A percentile compares a stretch with the other conserved stretches of the same genome.
Conservation (phyloP, 2,113 vertebrate species). For the Corythoichthys intestinalis region DNA sequence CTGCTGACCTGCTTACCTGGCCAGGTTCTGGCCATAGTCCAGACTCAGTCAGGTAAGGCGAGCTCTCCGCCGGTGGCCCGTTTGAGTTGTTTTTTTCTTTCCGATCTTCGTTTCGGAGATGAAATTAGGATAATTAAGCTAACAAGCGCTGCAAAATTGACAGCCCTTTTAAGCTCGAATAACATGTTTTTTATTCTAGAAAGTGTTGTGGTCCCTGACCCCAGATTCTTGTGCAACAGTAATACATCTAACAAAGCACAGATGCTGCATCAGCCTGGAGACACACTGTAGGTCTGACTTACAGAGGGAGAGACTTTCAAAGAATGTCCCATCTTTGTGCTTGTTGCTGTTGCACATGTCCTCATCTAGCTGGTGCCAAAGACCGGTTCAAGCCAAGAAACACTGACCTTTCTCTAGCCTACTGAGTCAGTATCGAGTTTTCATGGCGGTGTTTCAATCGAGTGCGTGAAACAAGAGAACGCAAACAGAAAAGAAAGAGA, state of each 20-base stretch:
- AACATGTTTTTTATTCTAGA: constrained; percentile 56
- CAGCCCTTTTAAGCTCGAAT: constrained; percentile 62
- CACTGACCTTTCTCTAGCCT: constrained; percentile 37
- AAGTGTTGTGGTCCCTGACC: constrained; percentile 61
- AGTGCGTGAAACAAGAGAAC: constrained; percentile 34
- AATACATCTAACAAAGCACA: constrained; percentile 68
- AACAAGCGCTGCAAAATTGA: constrained; percentile 39
- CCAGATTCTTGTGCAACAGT: constrained; percentile 63
- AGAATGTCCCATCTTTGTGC: constrained; percentile 39
- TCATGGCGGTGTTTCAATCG: constrained; percentile 39
- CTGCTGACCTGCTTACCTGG: constrained; percentile 55
- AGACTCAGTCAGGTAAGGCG: constrained; percentile 22
- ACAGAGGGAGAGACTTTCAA: constrained; percentile 34
- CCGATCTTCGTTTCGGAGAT: constrained; percentile 44
- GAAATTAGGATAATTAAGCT: constrained; percentile 36
- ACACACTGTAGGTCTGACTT: constrained; percentile 48
- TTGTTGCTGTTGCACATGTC: constrained; percentile 15
- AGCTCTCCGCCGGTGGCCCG: constrained; percentile 25
- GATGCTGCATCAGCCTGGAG: constrained; percentile 64
- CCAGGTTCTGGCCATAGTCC: constrained; percentile 32
- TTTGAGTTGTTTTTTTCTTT: constrained; percentile 47
- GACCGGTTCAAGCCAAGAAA: constrained; percentile 6
- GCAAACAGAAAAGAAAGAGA: constrained; percentile 30
- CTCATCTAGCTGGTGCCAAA: constrained; percentile 17
- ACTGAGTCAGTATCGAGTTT: constrained; percentile 46